Conservation (phyloP, 2,113 vertebrate genomes). For the Phrynosoma blainvillii region DNA sequence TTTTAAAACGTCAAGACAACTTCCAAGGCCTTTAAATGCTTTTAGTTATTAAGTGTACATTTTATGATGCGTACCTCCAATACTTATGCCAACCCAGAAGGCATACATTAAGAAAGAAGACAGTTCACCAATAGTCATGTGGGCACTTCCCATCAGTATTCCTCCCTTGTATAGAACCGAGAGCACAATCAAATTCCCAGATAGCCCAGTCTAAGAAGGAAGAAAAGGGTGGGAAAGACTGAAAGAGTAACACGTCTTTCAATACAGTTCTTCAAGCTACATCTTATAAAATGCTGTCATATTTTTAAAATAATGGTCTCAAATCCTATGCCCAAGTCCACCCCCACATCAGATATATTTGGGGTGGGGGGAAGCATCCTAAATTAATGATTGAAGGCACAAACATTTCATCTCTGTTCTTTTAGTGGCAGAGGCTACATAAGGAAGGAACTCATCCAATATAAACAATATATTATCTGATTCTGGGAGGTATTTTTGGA, state of each 20-base stretch:
- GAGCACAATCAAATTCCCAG: conserved; percentile 94
- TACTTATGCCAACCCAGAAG: conserved; percentile 97
- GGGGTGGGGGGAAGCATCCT: not conserved
- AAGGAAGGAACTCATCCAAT: not conserved
- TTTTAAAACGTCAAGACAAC: not conserved
- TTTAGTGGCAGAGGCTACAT: not conserved
- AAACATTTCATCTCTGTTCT: not conserved
- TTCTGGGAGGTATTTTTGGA: not conserved
- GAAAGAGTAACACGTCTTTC: conserved; percentile 36
- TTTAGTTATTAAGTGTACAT: not conserved
- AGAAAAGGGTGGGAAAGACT: not conserved
- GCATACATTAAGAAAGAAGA: conserved; percentile 98
- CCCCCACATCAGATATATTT: not conserved
- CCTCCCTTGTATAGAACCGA: conserved; percentile 96
- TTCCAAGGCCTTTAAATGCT: not conserved
- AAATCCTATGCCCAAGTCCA: not conserved
- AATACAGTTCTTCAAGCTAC: conserved; percentile 18
- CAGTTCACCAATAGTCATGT: conserved; percentile 95
- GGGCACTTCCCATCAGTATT: conserved; percentile 87
- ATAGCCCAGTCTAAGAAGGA: conserved; percentile 86
- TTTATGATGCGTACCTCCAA: conserved; percentile 83
- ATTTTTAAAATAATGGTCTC: not conserved
- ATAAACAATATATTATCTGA: too few species aligned
- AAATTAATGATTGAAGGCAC: not conserved
- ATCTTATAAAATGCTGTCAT: conserved; percentile 9